Conservation (phyloP, 1,140 invertebrate species). For the Trissolcus basalis region DNA sequence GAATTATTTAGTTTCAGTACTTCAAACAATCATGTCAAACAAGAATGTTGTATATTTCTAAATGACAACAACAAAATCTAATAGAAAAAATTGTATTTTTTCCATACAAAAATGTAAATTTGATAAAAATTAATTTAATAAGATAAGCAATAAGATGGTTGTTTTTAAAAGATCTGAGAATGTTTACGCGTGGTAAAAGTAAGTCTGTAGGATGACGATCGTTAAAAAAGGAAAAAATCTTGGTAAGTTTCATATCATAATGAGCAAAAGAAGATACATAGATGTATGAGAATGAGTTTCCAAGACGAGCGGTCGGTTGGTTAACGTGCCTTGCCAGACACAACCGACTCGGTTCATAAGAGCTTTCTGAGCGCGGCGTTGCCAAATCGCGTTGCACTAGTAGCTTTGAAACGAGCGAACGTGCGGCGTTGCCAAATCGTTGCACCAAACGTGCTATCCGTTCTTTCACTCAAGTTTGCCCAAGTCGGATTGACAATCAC, state of each 20-base stretch:
- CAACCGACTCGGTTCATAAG: slow-evolving; percentile 44
- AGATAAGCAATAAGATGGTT: too few species aligned
- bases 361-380: slow-evolving; percentile 20
- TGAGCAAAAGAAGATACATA: slow-evolving; percentile 19
- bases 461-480: neutral
- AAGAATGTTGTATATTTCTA: too few species aligned
- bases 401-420: slow-evolving; percentile 5
- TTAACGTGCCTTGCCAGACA: slow-evolving; percentile 31
- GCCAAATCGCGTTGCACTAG: slow-evolving; percentile 11
- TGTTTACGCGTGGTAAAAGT: too few species aligned
- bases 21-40: too few species aligned
- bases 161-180: too few species aligned
- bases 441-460: slow-evolving; percentile 4
- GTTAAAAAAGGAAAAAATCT: too few species aligned
- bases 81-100: too few species aligned
- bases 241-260: slow-evolving; percentile 21
- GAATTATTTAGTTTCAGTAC: too few species aligned
- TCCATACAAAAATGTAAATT: too few species aligned
- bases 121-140: too few species aligned
- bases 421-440: slow-evolving; percentile 20
- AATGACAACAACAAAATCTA: too few species aligned
- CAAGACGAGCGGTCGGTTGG: slow-evolving; percentile 43
- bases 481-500: slow-evolving; percentile 5
- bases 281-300: slow-evolving; percentile 41
- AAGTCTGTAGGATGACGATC: too few species aligned